Evolutionary conservation across 2,888 invertebrate species (phyloP).

Genomic region (Bombylius major): DNA sequence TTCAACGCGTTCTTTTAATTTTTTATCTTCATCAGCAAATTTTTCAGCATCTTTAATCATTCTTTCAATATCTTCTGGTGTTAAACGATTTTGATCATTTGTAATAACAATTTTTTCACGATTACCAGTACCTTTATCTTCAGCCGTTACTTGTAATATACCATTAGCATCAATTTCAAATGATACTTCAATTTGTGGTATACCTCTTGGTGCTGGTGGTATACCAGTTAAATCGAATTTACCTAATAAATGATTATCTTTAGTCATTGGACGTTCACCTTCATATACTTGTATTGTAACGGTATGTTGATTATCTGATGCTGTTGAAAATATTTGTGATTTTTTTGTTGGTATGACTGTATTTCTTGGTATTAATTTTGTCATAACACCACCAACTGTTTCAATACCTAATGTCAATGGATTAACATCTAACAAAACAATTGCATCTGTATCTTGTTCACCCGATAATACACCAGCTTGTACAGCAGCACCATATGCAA

Average conservation of each 20-base stretch:
- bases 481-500: slow-evolving; percentile 96
- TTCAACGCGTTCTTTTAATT: slow-evolving; percentile 89
- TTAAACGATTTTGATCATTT: slow-evolving; percentile 92
- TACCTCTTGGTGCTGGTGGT: slow-evolving; percentile 86
- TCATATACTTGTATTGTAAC: slow-evolving; percentile 98
- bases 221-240: slow-evolving; percentile 97
- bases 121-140: slow-evolving; percentile 98
- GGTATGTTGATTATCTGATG: slow-evolving; percentile 97
- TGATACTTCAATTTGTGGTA: slow-evolving; percentile 89
- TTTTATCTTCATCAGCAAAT: slow-evolving; percentile 98
- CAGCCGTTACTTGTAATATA: slow-evolving; percentile 91
- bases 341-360: slow-evolving; percentile 99
- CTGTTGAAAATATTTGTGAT: slow-evolving; percentile 98
- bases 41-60: slow-evolving; percentile 99
- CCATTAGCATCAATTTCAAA: slow-evolving; percentile 93
- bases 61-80: slow-evolving; percentile 95
- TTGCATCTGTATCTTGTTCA: slow-evolving; percentile 93
- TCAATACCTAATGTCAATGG: slow-evolving; percentile 99
- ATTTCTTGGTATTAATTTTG: slow-evolving; percentile 93
- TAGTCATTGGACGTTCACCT: slow-evolving; percentile 99
- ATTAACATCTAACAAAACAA: slow-evolving; percentile 94
- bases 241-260: slow-evolving; percentile 96
- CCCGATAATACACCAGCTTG: slow-evolving; percentile 95
- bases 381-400: slow-evolving; percentile 99
- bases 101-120: slow-evolving; percentile 98